phyloP scores from a whole-genome alignment of 2,888 invertebrate species.

The Leptinotarsa peninsularis region DNA sequence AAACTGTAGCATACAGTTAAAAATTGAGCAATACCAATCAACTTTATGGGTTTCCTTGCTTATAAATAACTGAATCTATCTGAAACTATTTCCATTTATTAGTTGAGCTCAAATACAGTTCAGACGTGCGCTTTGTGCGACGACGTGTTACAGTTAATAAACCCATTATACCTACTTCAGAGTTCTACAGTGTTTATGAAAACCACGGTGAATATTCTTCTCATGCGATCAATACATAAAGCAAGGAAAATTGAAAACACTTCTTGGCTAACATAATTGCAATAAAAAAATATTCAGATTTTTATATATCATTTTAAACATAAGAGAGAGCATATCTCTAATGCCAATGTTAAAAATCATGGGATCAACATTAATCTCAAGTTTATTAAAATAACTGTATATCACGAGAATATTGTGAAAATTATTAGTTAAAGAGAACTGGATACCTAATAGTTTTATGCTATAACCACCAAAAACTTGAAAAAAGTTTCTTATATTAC shows the following conservation, averaged over 20 bases:
- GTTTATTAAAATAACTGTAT: no score
- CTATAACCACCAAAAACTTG: no score
- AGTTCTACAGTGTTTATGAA: background rate
- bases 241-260: background rate
- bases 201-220: background rate
- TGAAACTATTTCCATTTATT: background rate
- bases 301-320: background rate
- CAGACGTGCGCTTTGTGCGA: conserved; percentile 1
- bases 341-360: no score
- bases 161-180: background rate
- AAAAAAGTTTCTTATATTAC: background rate
- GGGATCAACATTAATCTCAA: no score
- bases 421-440: no score
- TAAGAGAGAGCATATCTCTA: no score
- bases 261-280: background rate
- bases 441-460: no score
- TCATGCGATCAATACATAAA: background rate
- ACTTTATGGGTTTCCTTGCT: background rate
- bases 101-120: conserved; percentile 9
- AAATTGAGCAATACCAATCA: background rate
- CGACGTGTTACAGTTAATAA: background rate
- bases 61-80: background rate
- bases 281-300: background rate
- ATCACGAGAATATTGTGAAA: no score
- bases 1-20: background rate